Conservation (phyloP, 2,888 invertebrate genomes). For the Leptopterna dolabrata region DNA sequence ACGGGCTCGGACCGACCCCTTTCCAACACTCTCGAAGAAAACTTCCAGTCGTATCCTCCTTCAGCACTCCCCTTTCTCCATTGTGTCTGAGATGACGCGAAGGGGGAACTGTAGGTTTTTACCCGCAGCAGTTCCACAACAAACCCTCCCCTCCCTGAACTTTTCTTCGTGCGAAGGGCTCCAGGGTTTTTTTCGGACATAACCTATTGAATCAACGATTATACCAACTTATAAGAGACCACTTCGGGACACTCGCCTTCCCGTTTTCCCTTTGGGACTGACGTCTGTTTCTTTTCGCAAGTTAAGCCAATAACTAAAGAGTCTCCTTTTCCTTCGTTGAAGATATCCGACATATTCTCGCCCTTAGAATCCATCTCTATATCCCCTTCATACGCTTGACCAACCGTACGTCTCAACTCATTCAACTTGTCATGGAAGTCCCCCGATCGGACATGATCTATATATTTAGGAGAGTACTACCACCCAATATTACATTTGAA, state of each 20-base stretch:
- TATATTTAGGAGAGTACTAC: too few species aligned
- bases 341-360: neutral
- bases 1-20: neutral
- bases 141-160: neutral
- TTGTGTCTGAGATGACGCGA: neutral
- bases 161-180: neutral
- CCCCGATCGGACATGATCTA: too few species aligned
- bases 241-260: neutral
- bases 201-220: conserved; percentile 24
- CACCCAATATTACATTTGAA: too few species aligned
- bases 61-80: neutral
- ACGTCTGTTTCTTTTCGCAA: conserved; percentile 23
- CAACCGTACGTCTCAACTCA: neutral
- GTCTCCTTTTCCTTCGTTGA: neutral
- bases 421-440: neutral
- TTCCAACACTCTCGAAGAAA: neutral
- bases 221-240: conserved; percentile 24
- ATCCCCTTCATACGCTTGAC: neutral
- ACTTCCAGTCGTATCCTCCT: neutral
- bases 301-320: conserved; percentile 21
- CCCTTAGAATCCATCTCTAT: neutral
- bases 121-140: conserved; percentile 11
- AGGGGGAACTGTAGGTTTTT: neutral
- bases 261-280: neutral
- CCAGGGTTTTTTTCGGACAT: neutral